These are phyloP conservation scores for Siphamia tubifer DNA, from an alignment of 2,113 vertebrate genomes.

Conservation along the genomic window DNA sequence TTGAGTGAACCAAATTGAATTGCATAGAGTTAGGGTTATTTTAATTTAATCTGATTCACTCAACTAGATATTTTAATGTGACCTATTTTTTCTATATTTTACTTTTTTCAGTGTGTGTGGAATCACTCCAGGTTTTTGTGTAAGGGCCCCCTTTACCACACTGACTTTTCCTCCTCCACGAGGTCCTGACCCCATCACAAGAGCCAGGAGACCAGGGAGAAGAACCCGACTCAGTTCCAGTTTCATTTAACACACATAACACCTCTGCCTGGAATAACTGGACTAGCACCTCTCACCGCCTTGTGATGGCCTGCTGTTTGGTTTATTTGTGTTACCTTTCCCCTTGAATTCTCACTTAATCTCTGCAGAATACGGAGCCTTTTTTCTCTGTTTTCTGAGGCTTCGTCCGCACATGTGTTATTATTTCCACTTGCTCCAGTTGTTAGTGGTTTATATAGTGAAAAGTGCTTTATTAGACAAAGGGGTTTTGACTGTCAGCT, in stretches of 20 bases:
- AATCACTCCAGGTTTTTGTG: slow-evolving; percentile 44
- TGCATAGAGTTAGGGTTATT: too few species aligned
- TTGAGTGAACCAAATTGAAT: too few species aligned
- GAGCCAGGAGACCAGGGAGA: slow-evolving; percentile 51
- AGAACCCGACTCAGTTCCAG: slow-evolving; percentile 50
- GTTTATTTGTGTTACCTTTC: slow-evolving; percentile 70
- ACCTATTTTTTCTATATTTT: too few species aligned
- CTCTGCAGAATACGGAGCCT: slow-evolving; percentile 14
- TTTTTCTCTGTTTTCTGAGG: neutral
- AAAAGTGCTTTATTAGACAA: neutral
- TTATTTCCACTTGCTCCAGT: slow-evolving; percentile 10
- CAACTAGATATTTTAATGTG: too few species aligned
- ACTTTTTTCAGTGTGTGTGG: too few species aligned
- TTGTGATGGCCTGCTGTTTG: slow-evolving; percentile 50
- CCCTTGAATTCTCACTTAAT: slow-evolving; percentile 60
- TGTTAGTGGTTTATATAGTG: neutral
- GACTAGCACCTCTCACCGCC: slow-evolving; percentile 54
- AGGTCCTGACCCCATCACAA: slow-evolving; percentile 69
- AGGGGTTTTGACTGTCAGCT: neutral
- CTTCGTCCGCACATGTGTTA: slow-evolving; percentile 1
- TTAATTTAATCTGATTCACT: too few species aligned
- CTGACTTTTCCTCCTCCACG: slow-evolving; percentile 39
- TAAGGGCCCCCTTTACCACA: slow-evolving; percentile 30
- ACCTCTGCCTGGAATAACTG: slow-evolving; percentile 67
- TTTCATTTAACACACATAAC: slow-evolving; percentile 71